Evolutionary conservation across 2,888 invertebrate genomes (phyloP), one percentile per base, ranked within the genome.

Genomic region (Protodeltote pygarga): DNA sequence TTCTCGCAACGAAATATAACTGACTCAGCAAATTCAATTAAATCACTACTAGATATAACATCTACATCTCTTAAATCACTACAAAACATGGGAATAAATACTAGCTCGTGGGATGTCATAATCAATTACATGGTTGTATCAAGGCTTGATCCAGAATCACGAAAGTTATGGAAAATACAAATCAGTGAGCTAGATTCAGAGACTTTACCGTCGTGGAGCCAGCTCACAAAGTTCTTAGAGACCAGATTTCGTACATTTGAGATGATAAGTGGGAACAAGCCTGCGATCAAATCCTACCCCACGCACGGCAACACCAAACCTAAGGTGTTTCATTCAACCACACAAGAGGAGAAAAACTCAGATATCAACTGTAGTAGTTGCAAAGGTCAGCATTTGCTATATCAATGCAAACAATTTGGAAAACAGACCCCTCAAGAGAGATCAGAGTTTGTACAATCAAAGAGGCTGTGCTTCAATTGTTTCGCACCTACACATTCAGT

Each of bases 391-490:
- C 34, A 34, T 11, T 4, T 34, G 13, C 8, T 34, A 3, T 34
- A 34, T 15, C 34, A 34, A 15, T 34, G 34, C 15, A 34, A 34
- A n/a, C n/a, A 39, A 35, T 50, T 50, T 31, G 14, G 8, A 11
- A 23, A 29, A 5, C 17, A 35, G 15, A 17, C 37, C 16, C 34
- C 50, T 8, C 6, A 35, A 39, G 39, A 44, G 25, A 44, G 50
- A 44, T 13, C 14, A 19, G 34, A 44, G 11, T 44, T 35, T 39
- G 31, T 39, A 19, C 34, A 47, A 35, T 20, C 24, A 35, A 24
- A 31, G 15, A 44, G 29, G 11, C 19, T 50, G 11, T 50, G 50
- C 14, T 50, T 44, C 17, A 50, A 50, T 35, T 50, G 44, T 9
- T 31, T 50, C 8, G 21, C 50, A 20, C 15, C 50, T 10, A 35